Conservation (phyloP, 2,888 invertebrate genomes). For the Oasisia sp. region DNA sequence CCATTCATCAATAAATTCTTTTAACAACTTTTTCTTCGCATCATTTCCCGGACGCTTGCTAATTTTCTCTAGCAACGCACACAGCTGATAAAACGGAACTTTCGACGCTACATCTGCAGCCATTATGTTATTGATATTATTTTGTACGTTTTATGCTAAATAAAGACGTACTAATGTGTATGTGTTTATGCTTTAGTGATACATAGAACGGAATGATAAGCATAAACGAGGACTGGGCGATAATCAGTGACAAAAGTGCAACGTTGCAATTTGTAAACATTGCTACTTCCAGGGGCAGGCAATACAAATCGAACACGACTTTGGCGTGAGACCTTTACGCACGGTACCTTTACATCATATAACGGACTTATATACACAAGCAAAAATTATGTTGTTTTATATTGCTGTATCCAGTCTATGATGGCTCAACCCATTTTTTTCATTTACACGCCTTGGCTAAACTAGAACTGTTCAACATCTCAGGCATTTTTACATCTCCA, state of each 20-base stretch:
- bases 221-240: neutral
- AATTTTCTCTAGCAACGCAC: conserved; percentile 73
- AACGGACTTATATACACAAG: too few relatives aligned
- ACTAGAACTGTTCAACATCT: too few relatives aligned
- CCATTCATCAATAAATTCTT: conserved; percentile 65
- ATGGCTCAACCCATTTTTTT: too few relatives aligned
- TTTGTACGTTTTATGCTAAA: too few relatives aligned
- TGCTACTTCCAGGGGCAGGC: neutral
- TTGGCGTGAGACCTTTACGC: neutral
- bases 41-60: conserved; percentile 65
- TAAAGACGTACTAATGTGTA: neutral
- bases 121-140: conserved; percentile 26
- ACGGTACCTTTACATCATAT: too few relatives aligned
- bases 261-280: neutral
- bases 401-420: too few relatives aligned
- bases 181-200: neutral
- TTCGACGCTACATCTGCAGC: conserved; percentile 53
- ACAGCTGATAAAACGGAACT: conserved; percentile 64
- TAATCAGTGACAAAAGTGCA: neutral
- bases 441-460: too few relatives aligned
- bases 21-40: conserved; percentile 62
- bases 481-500: too few relatives aligned
- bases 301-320: neutral
- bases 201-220: neutral
- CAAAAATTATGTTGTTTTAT: too few relatives aligned